Evolutionary conservation across 1,140 invertebrate species (phyloP), one percentile per base, ranked within the genome.

Genomic region (Drosophila pallidifrons): DNA sequence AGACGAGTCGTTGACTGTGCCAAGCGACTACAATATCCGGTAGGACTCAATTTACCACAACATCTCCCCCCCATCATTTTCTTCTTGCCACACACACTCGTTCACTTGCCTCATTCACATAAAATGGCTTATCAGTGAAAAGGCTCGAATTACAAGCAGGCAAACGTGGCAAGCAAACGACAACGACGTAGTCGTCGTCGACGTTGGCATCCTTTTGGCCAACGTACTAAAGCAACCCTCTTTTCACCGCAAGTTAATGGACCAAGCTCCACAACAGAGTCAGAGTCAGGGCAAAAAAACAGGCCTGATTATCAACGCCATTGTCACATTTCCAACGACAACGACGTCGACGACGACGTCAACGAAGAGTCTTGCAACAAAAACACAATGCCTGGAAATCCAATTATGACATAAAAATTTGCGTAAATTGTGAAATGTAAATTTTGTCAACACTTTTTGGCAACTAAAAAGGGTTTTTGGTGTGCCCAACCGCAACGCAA

Each of bases 391-490:
- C 28, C 54, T 46, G 51, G 45, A 47, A 89, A 89, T 89, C 85
- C 85, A 89, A 89, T 89, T 89, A 89, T 89, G 85, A 89, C 85
- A 89, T 89, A 89, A 89, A 89, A 89, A 85, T 89, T 79, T 89
- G 82, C 83, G 83, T 88, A 88, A 88, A 88, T 89, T 88, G 85
- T 83, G 76, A 88, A 88, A 89, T 88, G 85, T 89, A 89, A 88
- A 88, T 88, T 88, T 73, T 72, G 61, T 72, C 63, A 77, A 77
- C 75, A 77, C 73, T 74, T 47, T 25, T 38, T 51, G n/a, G n/a
- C 75, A 68, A 73, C 66, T 60, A 41, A 71, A 77, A 77, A 68
- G 69, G 78, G 77, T 79, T 66, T 28, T 66, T 83, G 67, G 59
- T 5, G 5, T 38, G 51, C 46, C 63, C 52, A 25, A 11, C 10